Percentiles rank a stretch among this genome's conserved stretches.
Conservation (phyloP, 2,113 vertebrate genomes). For the Myiozetetes cayanensis region DNA sequence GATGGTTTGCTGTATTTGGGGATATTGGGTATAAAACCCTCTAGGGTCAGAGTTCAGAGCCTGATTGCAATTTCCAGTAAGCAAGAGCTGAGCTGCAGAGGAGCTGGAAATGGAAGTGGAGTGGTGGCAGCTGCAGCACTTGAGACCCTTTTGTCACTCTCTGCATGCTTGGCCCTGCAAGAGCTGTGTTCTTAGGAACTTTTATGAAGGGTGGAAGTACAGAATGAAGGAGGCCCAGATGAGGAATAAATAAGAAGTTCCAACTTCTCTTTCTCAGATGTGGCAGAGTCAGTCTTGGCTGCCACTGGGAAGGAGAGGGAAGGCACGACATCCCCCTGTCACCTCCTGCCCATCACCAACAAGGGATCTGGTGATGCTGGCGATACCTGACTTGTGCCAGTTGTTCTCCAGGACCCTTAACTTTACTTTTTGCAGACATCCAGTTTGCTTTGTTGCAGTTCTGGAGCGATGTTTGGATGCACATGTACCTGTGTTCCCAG, state of each 20-base stretch:
- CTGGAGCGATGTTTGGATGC: not conserved
- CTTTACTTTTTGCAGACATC: not conserved
- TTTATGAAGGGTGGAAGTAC: not conserved
- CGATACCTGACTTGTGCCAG: not conserved
- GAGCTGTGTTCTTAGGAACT: not conserved
- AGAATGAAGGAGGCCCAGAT: not conserved
- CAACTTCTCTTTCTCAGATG: not conserved
- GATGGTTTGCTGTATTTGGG: not conserved
- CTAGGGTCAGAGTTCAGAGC: not conserved
- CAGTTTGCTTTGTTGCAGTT: fast-evolving
- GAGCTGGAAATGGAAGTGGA: fast-evolving
- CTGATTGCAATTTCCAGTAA: not conserved
- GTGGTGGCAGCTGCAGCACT: not conserved
- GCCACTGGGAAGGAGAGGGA: not conserved
- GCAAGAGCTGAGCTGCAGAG: not conserved
- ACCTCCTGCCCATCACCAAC: fast-evolving
- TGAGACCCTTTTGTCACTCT: not conserved
- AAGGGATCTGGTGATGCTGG: not conserved
- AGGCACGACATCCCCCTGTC: fast-evolving
- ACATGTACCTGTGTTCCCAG: fast-evolving
- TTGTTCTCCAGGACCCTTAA: not conserved
- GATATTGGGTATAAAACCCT: not conserved
- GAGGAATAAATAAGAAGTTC: not conserved
- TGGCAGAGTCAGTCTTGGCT: not conserved
- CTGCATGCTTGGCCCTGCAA: not conserved